phyloP scores from a whole-genome alignment of 2,888 invertebrate species.

The Apotomis turbidana region DNA sequence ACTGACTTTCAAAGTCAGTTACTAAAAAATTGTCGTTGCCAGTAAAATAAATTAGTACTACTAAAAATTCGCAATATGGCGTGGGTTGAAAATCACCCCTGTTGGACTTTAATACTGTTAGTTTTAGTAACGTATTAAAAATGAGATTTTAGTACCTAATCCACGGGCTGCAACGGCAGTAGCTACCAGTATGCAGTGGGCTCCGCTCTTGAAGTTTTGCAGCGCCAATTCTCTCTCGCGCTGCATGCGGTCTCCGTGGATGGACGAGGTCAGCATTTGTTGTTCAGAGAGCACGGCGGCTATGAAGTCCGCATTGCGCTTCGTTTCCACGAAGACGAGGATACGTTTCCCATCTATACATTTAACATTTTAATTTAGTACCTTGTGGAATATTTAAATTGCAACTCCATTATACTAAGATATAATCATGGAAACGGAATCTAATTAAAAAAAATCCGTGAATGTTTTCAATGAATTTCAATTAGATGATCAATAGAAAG shows the following conservation, averaged over 20 bases:
- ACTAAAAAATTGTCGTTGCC: too few relatives aligned
- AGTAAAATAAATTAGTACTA: too few relatives aligned
- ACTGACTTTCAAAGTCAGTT: too few relatives aligned
- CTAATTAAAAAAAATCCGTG: too few relatives aligned
- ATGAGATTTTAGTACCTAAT: slow-evolving; percentile 79
- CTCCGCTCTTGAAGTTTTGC: slow-evolving; percentile 92
- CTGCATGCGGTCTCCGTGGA: slow-evolving; percentile 98
- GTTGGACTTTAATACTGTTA: too few relatives aligned
- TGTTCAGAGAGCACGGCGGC: slow-evolving; percentile 91
- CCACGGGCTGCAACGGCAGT: slow-evolving; percentile 98
- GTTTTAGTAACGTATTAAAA: slow-evolving; percentile 8
- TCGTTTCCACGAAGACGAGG: slow-evolving; percentile 95
- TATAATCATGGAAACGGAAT: too few relatives aligned
- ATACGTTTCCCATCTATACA: slow-evolving; percentile 78
- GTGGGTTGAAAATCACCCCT: too few relatives aligned
- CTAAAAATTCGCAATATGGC: too few relatives aligned
- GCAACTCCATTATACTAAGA: too few relatives aligned
- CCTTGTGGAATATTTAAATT: not conserved
- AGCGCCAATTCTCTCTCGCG: slow-evolving; percentile 98
- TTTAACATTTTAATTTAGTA: not conserved
- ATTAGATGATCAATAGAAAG: too few relatives aligned
- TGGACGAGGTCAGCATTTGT: slow-evolving; percentile 96
- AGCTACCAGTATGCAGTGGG: slow-evolving; percentile 93
- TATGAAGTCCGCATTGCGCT: slow-evolving; percentile 94
- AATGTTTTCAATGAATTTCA: too few relatives aligned